These are phyloP conservation scores for Lymantria monacha DNA, from an alignment of 2,888 invertebrate species.

Conservation along the genomic window DNA sequence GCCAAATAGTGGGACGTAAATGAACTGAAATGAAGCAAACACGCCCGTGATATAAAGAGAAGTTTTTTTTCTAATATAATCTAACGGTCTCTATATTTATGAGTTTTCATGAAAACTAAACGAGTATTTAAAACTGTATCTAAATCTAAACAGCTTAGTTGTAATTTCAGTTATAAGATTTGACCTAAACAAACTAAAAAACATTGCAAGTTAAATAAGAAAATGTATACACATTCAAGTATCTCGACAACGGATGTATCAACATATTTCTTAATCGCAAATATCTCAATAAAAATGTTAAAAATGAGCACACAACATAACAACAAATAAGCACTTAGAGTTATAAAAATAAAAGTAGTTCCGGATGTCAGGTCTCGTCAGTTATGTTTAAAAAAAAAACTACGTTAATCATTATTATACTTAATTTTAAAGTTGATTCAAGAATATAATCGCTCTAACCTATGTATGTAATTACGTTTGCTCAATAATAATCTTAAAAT, in stretches of 20 bases:
- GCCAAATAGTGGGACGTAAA: too few species aligned
- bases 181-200: too few species aligned
- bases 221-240: conserved; percentile 31
- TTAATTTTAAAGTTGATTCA: conserved; percentile 73
- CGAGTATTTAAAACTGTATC: too few species aligned
- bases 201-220: neutral
- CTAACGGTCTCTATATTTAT: too few species aligned
- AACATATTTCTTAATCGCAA: conserved; percentile 38
- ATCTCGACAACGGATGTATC: conserved; percentile 39
- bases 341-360: conserved; percentile 57
- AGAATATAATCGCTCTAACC: conserved; percentile 67
- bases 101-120: too few species aligned
- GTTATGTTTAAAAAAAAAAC: conserved; percentile 72
- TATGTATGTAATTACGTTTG: conserved; percentile 53
- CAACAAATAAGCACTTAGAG: conserved; percentile 45
- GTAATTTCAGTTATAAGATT: too few species aligned
- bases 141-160: too few species aligned
- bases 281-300: conserved; percentile 26
- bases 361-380: conserved; percentile 67
- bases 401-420: conserved; percentile 74
- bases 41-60: too few species aligned
- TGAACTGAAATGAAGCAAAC: too few species aligned
- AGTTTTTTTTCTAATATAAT: too few species aligned
- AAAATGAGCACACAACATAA: conserved; percentile 31
- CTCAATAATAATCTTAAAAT: conserved; percentile 49